A percentile compares a stretch with the other conserved stretches of the same genome.
phyloP scores from a whole-genome alignment of 2,113 vertebrate genomes.

The Tautogolabrus adspersus region DNA sequence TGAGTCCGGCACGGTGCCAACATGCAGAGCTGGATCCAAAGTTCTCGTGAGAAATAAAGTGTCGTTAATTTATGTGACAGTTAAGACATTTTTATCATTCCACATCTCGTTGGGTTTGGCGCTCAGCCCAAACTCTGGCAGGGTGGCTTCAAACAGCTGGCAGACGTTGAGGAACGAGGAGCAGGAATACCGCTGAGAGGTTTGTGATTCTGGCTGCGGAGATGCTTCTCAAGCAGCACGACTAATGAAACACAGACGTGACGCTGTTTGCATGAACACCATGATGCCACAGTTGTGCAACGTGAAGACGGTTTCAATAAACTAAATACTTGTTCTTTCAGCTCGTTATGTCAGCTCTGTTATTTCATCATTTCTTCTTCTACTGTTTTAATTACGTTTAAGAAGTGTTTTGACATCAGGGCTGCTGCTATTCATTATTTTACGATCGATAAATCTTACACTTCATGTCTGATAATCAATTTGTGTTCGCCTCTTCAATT shows the following conservation, averaged over 20 bases:
- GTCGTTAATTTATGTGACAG: conserved; percentile 25
- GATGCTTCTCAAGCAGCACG: conserved; percentile 8
- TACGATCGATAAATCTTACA: not conserved
- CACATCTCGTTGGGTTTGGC: conserved; percentile 27
- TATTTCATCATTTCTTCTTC: not conserved
- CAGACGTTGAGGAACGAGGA: not conserved
- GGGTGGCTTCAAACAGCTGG: conserved; percentile 19
- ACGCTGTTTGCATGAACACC: not conserved
- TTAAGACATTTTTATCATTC: conserved; percentile 34
- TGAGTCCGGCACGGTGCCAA: not conserved
- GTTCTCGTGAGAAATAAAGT: conserved; percentile 9
- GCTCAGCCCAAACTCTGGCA: not conserved
- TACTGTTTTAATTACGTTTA: not conserved
- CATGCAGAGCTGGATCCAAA: conserved; percentile 13
- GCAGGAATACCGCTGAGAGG: conserved; percentile 19
- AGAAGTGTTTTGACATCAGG: not conserved
- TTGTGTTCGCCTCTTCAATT: not conserved
- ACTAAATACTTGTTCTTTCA: not conserved
- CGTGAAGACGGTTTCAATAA: not conserved
- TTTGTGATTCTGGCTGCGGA: conserved; percentile 9
- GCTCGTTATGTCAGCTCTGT: not conserved
- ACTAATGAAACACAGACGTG: conserved; percentile 22
- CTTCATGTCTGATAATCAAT: not conserved
- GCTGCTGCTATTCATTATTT: not conserved
- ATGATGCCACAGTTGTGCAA: not conserved